phyloP scores from a whole-genome alignment of 2,888 invertebrate genomes.

The Eupsilia transversa region DNA sequence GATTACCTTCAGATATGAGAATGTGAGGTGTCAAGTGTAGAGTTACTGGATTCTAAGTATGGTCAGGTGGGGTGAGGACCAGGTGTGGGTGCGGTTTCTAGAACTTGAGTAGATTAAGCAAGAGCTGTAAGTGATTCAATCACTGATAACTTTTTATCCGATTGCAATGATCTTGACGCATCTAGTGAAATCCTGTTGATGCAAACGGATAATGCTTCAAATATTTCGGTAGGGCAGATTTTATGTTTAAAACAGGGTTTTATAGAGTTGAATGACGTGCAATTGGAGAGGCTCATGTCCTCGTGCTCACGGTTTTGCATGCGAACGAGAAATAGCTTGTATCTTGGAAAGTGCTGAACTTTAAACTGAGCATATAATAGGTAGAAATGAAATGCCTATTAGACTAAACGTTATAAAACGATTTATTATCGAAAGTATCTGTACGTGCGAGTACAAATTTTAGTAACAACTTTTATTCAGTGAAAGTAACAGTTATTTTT shows the following conservation, averaged over 20 bases:
- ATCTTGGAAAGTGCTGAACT: background rate
- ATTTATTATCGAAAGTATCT: slow-evolving; percentile 53
- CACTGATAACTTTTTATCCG: slow-evolving; percentile 2
- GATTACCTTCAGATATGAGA: slow-evolving; percentile 70
- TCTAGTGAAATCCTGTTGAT: slow-evolving; percentile 2
- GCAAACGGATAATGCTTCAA: background rate
- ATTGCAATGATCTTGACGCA: slow-evolving; percentile 16
- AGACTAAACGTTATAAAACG: slow-evolving; percentile 20
- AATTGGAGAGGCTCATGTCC: too few species aligned
- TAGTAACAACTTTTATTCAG: slow-evolving; percentile 47
- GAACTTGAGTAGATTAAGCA: slow-evolving; percentile 23
- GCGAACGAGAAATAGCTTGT: too few species aligned
- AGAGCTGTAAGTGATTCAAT: slow-evolving; percentile 20
- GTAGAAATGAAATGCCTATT: slow-evolving; percentile 12
- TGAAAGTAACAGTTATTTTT: slow-evolving; percentile 61
- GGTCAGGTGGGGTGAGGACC: slow-evolving; percentile 25
- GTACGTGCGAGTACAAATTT: slow-evolving; percentile 45
- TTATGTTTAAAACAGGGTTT: background rate
- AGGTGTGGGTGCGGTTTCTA: slow-evolving; percentile 28
- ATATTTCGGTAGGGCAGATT: background rate
- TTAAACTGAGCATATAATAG: background rate
- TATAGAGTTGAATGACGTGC: too few species aligned
- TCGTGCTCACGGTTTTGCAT: too few species aligned
- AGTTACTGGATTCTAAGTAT: slow-evolving; percentile 54
- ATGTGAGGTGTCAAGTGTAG: slow-evolving; percentile 60